A percentile compares a stretch with the other conserved stretches of the same genome.
phyloP scores from a whole-genome alignment of 2,888 invertebrate genomes.

The Drosophila birchii region DNA sequence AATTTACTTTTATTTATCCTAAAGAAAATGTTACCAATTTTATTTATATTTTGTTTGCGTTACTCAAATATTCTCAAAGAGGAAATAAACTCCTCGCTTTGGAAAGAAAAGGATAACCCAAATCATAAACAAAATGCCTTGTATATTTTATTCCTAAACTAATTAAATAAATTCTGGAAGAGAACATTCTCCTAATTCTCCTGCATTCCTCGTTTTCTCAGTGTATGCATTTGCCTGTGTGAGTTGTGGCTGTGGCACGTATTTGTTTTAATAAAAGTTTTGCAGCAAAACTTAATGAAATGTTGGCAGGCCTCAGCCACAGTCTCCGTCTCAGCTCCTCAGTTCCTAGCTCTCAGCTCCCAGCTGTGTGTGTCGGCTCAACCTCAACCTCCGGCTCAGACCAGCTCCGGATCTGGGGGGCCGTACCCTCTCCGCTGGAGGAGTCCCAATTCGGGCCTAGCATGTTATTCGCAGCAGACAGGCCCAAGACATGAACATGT shows the following conservation, averaged over 20 bases:
- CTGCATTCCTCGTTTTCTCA: background rate
- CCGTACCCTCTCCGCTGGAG: background rate
- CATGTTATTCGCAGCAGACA: conserved; percentile 30
- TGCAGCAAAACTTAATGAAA: conserved; percentile 79
- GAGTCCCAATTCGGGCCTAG: conserved; percentile 31
- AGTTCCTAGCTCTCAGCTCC: background rate
- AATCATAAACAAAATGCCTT: background rate
- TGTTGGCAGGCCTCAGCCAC: conserved; percentile 67
- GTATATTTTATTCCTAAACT: background rate
- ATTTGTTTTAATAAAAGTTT: conserved; percentile 80
- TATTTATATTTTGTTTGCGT: background rate
- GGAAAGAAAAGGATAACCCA: background rate
- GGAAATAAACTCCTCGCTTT: background rate
- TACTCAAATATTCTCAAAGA: no score
- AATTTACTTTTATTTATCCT: background rate
- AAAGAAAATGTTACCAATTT: background rate
- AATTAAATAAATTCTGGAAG: no score
- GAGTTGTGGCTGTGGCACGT: conserved; percentile 68
- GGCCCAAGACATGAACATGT: conserved; percentile 43
- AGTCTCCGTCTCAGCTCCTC: conserved; percentile 8
- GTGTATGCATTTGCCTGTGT: conserved; percentile 10
- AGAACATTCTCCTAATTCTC: no score
- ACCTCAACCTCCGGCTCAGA: conserved; percentile 2
- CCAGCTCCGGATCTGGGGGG: background rate
- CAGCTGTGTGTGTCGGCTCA: conserved; percentile 8